Evolutionary conservation across 2,888 invertebrate species (phyloP).

Genomic region (Incurvaria masculella): DNA sequence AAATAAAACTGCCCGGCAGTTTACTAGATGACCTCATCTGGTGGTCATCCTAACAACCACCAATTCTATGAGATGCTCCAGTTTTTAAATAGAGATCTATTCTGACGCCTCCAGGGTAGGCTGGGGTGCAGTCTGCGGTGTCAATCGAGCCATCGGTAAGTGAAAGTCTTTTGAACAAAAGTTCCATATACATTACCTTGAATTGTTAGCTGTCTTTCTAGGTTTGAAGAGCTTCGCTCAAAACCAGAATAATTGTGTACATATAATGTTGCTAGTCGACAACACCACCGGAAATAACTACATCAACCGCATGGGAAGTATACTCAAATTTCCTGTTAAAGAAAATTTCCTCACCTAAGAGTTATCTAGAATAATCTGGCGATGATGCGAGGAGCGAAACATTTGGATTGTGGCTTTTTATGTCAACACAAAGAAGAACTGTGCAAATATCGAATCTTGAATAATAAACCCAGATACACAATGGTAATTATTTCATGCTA

Average conservation of each 20-base stretch:
- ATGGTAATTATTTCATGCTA: too few species aligned
- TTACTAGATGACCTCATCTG: not conserved
- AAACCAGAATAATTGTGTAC: not conserved
- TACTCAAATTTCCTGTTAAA: too few species aligned
- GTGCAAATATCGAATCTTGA: too few species aligned
- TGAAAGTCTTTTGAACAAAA: not conserved
- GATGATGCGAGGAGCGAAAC: not conserved
- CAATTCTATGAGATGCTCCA: not conserved
- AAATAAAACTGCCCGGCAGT: not conserved
- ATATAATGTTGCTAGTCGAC: conserved; percentile 5
- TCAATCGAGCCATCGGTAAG: not conserved
- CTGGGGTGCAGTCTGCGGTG: not conserved
- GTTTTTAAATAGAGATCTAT: not conserved
- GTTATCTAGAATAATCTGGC: conserved; percentile 4
- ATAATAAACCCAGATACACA: too few species aligned
- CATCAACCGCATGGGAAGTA: conserved; percentile 6
- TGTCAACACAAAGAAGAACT: too few species aligned
- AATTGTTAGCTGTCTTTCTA: too few species aligned
- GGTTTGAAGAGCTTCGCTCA: conserved; percentile 8
- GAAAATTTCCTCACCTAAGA: conserved; percentile 1
- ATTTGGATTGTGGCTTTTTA: too few species aligned
- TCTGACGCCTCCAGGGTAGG: conserved; percentile 2
- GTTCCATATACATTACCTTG: not conserved
- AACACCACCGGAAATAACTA: conserved; percentile 7
- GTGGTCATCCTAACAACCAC: not conserved